Conservation (phyloP, 2,113 vertebrate species). For the Caretta caretta region DNA sequence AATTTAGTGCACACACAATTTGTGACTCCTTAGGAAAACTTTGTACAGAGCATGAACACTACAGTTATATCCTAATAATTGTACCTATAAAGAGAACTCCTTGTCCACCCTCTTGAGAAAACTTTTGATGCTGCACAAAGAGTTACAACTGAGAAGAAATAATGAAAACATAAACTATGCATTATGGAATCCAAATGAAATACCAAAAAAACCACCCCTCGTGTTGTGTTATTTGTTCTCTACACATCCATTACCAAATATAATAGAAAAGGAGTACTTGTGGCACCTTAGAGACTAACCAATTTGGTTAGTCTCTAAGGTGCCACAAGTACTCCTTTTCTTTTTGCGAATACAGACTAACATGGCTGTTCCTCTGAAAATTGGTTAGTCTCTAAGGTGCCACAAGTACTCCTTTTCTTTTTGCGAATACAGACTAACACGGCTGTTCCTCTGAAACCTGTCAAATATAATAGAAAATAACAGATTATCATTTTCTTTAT, state of each 20-base stretch:
- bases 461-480: not conserved
- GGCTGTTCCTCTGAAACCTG: too few relatives aligned
- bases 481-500: not conserved
- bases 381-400: too few relatives aligned
- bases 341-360: too few relatives aligned
- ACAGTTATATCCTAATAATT: not conserved
- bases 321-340: too few relatives aligned
- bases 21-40: not conserved
- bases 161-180: not conserved
- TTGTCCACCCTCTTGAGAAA: not conserved
- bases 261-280: not conserved
- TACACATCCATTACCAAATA: not conserved
- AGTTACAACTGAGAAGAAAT: rapidly evolving
- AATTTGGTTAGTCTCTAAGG: too few relatives aligned
- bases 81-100: not conserved
- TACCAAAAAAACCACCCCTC: not conserved
- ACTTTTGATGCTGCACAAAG: not conserved
- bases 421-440: too few relatives aligned
- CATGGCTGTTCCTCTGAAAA: too few relatives aligned
- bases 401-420: too few relatives aligned
- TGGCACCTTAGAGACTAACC: too few relatives aligned
- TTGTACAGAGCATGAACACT: not conserved
- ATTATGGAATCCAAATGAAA: not conserved
- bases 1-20: not conserved
- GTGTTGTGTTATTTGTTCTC: not conserved